Evolutionary conservation across 2,888 invertebrate species (phyloP).

Genomic region (Drosophila imparisetae): DNA sequence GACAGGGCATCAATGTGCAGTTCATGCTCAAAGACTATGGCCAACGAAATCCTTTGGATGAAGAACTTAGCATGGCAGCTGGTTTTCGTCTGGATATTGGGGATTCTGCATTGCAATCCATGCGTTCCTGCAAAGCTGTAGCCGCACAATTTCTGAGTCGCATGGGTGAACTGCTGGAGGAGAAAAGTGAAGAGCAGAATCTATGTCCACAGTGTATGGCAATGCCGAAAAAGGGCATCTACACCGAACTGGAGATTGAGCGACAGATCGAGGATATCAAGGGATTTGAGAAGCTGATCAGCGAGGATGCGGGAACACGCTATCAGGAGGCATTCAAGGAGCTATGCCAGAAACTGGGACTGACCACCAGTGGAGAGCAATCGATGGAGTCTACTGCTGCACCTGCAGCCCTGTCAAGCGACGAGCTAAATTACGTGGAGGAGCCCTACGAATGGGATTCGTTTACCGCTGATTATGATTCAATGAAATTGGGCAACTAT

Average conservation of each 20-base stretch:
- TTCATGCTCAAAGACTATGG: conserved; percentile 31
- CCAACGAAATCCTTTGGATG: conserved; percentile 11
- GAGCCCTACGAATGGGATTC: conserved; percentile 24
- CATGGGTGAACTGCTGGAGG: conserved; percentile 35
- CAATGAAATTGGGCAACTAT: conserved; percentile 25
- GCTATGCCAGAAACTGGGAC: conserved; percentile 61
- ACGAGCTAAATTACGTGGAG: conserved; percentile 9
- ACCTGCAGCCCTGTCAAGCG: not conserved
- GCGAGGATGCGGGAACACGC: conserved; percentile 25
- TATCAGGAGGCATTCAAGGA: conserved; percentile 63
- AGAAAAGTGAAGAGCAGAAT: conserved; percentile 26
- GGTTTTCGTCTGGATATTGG: conserved; percentile 22
- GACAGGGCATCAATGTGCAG: conserved; percentile 50
- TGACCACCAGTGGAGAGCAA: conserved; percentile 26
- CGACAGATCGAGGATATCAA: conserved; percentile 66
- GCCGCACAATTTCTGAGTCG: conserved; percentile 38
- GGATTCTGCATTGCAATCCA: not conserved
- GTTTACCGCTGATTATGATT: conserved; percentile 4
- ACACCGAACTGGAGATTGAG: conserved; percentile 66
- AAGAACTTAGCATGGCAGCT: conserved; percentile 28
- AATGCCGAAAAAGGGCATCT: conserved; percentile 25
- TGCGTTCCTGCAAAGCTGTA: conserved; percentile 3
- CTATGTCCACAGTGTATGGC: conserved; percentile 46
- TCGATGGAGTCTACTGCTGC: not conserved
- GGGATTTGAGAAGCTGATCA: conserved; percentile 32